Percentiles rank a stretch among this genome's conserved stretches.
Conservation (phyloP, 2,113 vertebrate genomes). For the Hystrix cristata region DNA sequence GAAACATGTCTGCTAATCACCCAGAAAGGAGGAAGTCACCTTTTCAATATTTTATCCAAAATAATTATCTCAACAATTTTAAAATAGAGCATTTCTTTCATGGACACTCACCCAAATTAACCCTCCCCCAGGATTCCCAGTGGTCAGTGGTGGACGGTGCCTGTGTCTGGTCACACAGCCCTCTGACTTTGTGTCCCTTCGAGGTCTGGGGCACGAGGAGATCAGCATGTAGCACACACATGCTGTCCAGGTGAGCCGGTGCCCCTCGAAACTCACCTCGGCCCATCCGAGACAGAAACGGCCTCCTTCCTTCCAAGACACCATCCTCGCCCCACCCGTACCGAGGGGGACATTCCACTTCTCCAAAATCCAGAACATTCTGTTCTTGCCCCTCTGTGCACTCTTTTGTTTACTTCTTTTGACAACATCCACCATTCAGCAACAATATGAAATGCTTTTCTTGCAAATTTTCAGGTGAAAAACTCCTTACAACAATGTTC, state of each 20-base stretch:
- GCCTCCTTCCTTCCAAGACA: accelerated
- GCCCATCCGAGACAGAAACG: accelerated
- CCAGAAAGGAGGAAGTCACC: background rate
- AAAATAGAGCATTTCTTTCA: background rate
- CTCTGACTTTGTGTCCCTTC: no score
- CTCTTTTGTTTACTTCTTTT: background rate
- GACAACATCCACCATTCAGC: background rate
- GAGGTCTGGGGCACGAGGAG: background rate
- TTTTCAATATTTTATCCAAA: background rate
- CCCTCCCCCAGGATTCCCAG: background rate
- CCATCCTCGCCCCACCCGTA: background rate
- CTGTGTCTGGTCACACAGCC: background rate
- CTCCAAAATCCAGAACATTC: no score
- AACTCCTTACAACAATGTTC: background rate
- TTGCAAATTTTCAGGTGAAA: background rate
- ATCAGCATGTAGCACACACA: no score
- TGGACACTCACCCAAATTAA: background rate
- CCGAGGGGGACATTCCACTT: accelerated
- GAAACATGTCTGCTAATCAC: background rate
- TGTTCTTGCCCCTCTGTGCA: background rate
- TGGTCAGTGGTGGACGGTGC: background rate
- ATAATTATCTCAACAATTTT: background rate
- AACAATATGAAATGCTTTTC: background rate
- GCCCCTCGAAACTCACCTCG: background rate
- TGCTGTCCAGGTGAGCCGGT: background rate